Conservation (phyloP, 2,113 vertebrate species). For the Cheilinus undulatus region DNA sequence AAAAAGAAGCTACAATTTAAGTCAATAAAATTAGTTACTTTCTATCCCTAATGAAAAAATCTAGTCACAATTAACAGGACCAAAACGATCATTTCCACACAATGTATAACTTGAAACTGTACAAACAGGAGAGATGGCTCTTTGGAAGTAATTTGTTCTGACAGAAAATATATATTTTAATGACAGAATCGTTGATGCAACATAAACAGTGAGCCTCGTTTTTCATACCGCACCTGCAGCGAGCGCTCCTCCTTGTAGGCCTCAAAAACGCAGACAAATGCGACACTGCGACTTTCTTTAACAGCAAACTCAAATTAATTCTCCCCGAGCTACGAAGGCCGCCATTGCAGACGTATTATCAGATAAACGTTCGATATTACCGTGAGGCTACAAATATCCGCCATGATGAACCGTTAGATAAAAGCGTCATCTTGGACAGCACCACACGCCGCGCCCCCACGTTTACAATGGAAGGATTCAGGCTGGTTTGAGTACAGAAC, state of each 20-base stretch:
- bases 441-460: constrained; percentile 20
- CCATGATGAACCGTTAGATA: constrained; percentile 8
- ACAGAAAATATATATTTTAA: neutral
- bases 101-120: neutral
- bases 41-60: too few relatives aligned
- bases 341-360: neutral
- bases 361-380: neutral
- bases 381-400: neutral
- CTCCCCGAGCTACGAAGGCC: neutral
- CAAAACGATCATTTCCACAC: too few relatives aligned
- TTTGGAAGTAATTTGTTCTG: too few relatives aligned
- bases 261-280: constrained; percentile 49
- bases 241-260: constrained; percentile 43
- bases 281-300: constrained; percentile 49
- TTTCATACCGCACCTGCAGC: constrained; percentile 20
- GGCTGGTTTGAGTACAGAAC: neutral
- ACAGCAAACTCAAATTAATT: neutral
- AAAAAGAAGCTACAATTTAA: too few relatives aligned
- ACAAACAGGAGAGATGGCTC: too few relatives aligned
- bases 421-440: neutral
- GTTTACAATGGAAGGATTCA: neutral
- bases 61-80: too few relatives aligned
- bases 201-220: neutral
- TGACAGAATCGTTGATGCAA: constrained; percentile 4
- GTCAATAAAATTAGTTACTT: too few relatives aligned